Conservation (phyloP, 2,113 vertebrate species). For the Picathartes gymnocephalus region DNA sequence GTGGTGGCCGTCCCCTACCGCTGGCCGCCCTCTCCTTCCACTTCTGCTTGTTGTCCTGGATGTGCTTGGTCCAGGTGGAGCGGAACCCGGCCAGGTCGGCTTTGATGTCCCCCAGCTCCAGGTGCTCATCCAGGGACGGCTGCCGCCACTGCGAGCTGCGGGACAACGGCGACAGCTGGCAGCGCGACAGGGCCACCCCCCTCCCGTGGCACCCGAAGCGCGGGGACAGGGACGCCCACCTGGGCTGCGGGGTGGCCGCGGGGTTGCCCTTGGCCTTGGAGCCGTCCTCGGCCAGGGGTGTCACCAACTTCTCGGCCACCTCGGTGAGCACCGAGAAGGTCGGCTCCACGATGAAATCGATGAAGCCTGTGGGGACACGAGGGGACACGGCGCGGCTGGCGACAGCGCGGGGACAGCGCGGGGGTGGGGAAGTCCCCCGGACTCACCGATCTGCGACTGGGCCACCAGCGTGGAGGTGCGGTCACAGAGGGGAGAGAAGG, state of each 20-base stretch:
- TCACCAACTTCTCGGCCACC: constrained; percentile 90
- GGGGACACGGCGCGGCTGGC: neutral
- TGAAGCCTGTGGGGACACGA: constrained; percentile 79
- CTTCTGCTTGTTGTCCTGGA: constrained; percentile 93
- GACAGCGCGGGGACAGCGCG: fast-evolving
- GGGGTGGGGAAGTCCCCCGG: fast-evolving
- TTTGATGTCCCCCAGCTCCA: constrained; percentile 85
- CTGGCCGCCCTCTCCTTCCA: constrained; percentile 89
- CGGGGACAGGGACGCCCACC: neutral
- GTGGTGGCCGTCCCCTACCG: constrained; percentile 59
- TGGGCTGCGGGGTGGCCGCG: neutral
- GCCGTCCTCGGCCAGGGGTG: constrained; percentile 82
- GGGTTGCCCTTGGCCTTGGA: constrained; percentile 74
- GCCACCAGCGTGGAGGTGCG: constrained; percentile 39
- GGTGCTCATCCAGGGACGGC: constrained; percentile 83
- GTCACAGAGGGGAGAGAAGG: constrained; percentile 29
- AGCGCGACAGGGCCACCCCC: neutral
- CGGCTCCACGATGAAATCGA: constrained; percentile 94
- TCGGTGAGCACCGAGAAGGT: constrained; percentile 91
- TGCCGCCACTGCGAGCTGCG: constrained; percentile 85
- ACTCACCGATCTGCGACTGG: constrained; percentile 41
- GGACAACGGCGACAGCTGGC: neutral
- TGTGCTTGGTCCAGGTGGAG: constrained; percentile 86
- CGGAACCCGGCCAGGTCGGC: constrained; percentile 87
- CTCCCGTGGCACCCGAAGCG: fast-evolving